Conservation (phyloP, 2,888 invertebrate genomes). For the Idaea aversata region DNA sequence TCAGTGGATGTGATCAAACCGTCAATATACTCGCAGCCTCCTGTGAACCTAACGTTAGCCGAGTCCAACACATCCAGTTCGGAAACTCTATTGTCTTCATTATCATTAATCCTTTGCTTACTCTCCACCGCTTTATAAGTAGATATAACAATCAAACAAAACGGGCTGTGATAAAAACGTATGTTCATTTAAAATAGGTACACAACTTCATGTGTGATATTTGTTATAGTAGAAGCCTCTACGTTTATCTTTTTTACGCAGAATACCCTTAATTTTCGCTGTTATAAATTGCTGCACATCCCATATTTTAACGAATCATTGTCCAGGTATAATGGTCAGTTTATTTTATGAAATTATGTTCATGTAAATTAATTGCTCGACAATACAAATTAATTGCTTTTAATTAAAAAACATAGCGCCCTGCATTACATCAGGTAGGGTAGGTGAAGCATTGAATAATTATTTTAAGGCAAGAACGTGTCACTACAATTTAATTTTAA, state of each 20-base stretch:
- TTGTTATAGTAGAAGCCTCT: conserved; percentile 21
- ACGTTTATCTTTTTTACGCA: neutral
- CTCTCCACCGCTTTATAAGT: conserved; percentile 54
- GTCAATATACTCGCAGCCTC: conserved; percentile 52
- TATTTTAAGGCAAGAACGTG: no score
- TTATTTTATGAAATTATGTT: no score
- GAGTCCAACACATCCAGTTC: conserved; percentile 53
- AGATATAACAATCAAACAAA: conserved; percentile 46
- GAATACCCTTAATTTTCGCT: neutral
- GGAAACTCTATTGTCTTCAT: conserved; percentile 29
- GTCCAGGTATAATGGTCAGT: no score
- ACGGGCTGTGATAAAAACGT: conserved; percentile 73
- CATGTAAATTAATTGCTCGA: no score
- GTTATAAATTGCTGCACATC: neutral
- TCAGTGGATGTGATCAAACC: conserved; percentile 70
- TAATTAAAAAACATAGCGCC: no score
- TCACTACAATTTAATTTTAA: neutral
- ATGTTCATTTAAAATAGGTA: conserved; percentile 42
- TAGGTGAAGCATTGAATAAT: no score
- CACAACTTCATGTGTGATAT: conserved; percentile 32
- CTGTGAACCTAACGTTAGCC: conserved; percentile 55
- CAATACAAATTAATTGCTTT: no score
- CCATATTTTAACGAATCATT: no score
- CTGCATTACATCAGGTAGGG: no score
- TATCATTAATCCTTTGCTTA: conserved; percentile 42